Evolutionary conservation across 2,888 invertebrate genomes (phyloP).

Genomic region (Sericinus montela): DNA sequence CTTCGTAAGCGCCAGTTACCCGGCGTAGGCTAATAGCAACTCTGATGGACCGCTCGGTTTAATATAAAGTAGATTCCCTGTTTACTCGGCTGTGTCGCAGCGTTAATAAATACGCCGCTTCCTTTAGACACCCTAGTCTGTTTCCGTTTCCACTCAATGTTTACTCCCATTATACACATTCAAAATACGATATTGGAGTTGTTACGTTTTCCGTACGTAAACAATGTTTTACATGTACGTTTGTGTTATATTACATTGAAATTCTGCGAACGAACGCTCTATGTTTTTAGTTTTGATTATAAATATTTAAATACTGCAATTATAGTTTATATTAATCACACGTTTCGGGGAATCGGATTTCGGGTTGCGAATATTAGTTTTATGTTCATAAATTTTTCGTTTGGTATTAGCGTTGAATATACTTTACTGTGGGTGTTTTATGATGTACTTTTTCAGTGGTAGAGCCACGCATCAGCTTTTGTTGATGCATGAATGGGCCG

Average conservation of each 20-base stretch:
- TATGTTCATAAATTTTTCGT: too few species aligned
- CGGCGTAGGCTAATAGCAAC: conserved; percentile 46
- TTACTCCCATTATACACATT: conserved; percentile 43
- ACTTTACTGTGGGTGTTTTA: too few species aligned
- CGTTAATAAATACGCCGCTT: conserved; percentile 62
- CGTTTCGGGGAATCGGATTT: too few species aligned
- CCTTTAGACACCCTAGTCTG: conserved; percentile 40
- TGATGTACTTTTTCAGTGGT: too few species aligned
- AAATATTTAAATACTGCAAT: too few species aligned
- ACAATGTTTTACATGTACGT: neutral
- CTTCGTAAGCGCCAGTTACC: conserved; percentile 24
- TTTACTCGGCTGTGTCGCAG: conserved; percentile 61
- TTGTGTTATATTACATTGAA: neutral
- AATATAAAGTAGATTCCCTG: conserved; percentile 65
- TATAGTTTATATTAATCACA: too few species aligned
- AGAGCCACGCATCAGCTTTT: too few species aligned
- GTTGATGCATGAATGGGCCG: too few species aligned
- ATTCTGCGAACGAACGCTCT: neutral
- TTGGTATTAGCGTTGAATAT: too few species aligned
- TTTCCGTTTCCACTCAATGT: conserved; percentile 52
- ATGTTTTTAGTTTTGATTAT: too few species aligned
- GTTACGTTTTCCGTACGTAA: conserved; percentile 17
- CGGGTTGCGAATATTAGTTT: too few species aligned
- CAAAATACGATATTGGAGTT: conserved; percentile 33
- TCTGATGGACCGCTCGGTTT: conserved; percentile 59